A percentile compares a stretch with the other conserved stretches of the same genome.
Evolutionary conservation across 2,888 invertebrate genomes (phyloP).

Genomic region (Standfussiana lucernea): DNA sequence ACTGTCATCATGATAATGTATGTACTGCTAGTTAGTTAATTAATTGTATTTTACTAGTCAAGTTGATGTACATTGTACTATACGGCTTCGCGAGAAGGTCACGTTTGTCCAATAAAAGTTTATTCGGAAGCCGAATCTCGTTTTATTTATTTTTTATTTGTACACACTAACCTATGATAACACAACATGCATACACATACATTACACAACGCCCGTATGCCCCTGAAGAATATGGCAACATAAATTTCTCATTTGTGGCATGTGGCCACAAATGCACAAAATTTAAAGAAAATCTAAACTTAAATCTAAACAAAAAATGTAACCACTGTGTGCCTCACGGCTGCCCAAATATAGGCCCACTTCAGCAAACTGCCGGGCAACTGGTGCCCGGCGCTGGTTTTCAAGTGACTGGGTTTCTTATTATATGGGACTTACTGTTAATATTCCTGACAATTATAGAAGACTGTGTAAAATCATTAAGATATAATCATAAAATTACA

Average conservation of each 20-base stretch:
- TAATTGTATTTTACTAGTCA: constrained; percentile 84
- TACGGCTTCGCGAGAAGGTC: constrained; percentile 79
- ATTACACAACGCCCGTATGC: not conserved
- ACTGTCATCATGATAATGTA: constrained; percentile 55
- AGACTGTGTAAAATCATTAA: too few relatives aligned
- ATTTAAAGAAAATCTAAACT: not conserved
- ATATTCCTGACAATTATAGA: not conserved
- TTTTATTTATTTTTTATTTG: constrained; percentile 73
- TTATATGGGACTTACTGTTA: not conserved
- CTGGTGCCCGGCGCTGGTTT: not conserved
- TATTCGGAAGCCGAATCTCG: constrained; percentile 85
- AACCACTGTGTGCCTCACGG: not conserved
- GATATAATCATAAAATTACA: not conserved
- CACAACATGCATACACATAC: not conserved
- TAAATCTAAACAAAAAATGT: not conserved
- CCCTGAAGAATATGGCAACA: not conserved
- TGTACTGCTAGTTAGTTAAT: constrained; percentile 78
- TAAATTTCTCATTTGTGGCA: not conserved
- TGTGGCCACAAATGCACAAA: not conserved
- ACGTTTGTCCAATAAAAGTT: constrained; percentile 89
- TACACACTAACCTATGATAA: not conserved
- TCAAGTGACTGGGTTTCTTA: not conserved
- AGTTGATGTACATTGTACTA: constrained; percentile 85
- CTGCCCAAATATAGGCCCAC: not conserved
- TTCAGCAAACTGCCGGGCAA: not conserved